phyloP scores from a whole-genome alignment of 1,140 invertebrate genomes.

The Rhizoglyphus robini region DNA sequence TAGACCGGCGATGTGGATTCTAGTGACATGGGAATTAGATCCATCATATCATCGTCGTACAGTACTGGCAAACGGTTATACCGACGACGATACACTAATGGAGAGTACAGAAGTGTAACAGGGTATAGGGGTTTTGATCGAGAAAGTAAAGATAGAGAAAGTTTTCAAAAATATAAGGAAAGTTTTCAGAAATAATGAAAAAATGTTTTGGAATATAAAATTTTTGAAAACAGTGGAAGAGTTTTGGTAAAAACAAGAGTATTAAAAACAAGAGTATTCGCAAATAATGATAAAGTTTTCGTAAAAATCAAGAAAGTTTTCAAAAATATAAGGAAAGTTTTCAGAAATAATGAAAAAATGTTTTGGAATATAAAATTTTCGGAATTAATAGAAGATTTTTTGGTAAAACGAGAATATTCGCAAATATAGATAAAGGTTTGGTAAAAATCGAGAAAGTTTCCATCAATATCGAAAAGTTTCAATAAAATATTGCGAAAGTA shows the following conservation, averaged over 20 bases:
- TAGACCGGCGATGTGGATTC: background rate
- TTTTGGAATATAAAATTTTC: background rate
- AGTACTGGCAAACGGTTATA: background rate
- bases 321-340: background rate
- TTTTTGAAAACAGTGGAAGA: background rate
- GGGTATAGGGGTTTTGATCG: too few relatives aligned
- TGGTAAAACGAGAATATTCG: too few relatives aligned
- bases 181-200: background rate
- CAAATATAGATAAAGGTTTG: too few relatives aligned
- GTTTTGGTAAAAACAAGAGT: background rate
- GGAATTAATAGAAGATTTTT: background rate
- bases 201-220: background rate
- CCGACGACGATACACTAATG: conserved; percentile 3
- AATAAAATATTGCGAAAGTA: background rate
- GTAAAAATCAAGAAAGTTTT: background rate
- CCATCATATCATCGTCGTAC: background rate
- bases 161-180: background rate
- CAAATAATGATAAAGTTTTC: too few relatives aligned
- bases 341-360: background rate
- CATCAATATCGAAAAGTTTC: too few relatives aligned
- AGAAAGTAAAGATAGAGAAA: background rate
- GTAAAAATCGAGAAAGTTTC: background rate
- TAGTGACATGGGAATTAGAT: background rate
- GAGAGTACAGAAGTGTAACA: background rate
- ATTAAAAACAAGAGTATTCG: too few relatives aligned